Evolutionary conservation across 2,888 invertebrate species (phyloP).

Genomic region (Leucophora obtusa): DNA sequence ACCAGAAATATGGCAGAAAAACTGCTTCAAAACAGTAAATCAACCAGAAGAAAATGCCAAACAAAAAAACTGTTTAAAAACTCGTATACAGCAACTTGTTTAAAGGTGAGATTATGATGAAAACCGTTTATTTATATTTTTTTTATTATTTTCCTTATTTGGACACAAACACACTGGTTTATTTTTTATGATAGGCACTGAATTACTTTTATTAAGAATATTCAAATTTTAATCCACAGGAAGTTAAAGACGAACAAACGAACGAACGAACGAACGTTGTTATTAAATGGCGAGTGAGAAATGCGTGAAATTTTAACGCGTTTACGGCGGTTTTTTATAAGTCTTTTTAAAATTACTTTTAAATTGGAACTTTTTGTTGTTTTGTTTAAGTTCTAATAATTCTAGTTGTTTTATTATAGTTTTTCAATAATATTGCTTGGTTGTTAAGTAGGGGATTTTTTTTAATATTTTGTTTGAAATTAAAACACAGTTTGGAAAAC

Average conservation of each 20-base stretch:
- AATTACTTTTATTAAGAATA: constrained; percentile 58
- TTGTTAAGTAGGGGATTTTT: constrained; percentile 41
- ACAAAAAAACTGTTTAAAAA: background rate
- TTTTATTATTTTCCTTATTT: background rate
- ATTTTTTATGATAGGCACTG: constrained; percentile 61
- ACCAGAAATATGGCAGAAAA: constrained; percentile 27
- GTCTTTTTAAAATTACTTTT: constrained; percentile 58
- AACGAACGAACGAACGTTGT: constrained; percentile 1
- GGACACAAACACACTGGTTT: constrained; percentile 47
- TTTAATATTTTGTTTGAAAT: constrained; percentile 53
- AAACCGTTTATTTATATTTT: constrained; percentile 27
- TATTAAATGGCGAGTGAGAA: constrained; percentile 56
- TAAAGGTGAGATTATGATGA: background rate
- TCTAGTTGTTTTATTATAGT: constrained; percentile 19
- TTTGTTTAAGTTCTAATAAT: constrained; percentile 30
- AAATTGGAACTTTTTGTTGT: constrained; percentile 58
- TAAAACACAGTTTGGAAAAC: constrained; percentile 61
- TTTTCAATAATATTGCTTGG: constrained; percentile 59
- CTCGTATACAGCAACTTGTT: background rate
- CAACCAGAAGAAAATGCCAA: background rate
- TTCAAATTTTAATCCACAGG: constrained; percentile 50
- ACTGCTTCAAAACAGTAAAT: constrained; percentile 8
- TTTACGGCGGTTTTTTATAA: constrained; percentile 57
- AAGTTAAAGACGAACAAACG: constrained; percentile 36
- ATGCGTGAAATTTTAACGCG: constrained; percentile 62